Conservation (phyloP, 2,888 invertebrate species). For the Margaritifera margaritifera region DNA sequence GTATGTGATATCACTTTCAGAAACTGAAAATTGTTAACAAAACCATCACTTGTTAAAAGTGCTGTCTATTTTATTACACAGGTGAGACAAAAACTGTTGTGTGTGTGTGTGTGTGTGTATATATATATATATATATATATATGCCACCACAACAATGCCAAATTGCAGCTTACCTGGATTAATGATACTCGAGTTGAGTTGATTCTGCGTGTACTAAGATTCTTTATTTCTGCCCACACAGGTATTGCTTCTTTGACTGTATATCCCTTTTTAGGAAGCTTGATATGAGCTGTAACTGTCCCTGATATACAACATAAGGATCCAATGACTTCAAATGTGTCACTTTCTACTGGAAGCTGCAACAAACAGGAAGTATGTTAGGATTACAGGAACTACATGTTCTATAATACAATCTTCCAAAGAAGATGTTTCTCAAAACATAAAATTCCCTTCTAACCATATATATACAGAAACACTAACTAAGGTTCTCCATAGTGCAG, state of each 20-base stretch:
- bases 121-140: not conserved
- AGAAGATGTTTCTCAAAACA: slow-evolving; percentile 4
- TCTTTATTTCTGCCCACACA: slow-evolving; percentile 65
- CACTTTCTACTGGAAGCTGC: slow-evolving; percentile 64
- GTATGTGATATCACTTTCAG: too few species aligned
- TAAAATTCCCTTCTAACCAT: too few species aligned
- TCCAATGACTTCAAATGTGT: slow-evolving; percentile 65
- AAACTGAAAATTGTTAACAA: too few species aligned
- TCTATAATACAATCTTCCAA: slow-evolving; percentile 40
- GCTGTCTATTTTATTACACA: not conserved
- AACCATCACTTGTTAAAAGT: too few species aligned
- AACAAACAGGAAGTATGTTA: slow-evolving; percentile 3
- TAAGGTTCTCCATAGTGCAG: too few species aligned
- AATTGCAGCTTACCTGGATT: slow-evolving; percentile 53
- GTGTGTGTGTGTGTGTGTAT: not conserved
- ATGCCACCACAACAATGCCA: not conserved
- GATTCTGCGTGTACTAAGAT: slow-evolving; percentile 62
- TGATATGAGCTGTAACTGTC: slow-evolving; percentile 62
- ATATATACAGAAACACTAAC: too few species aligned
- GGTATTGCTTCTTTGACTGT: slow-evolving; percentile 64
- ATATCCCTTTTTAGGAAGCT: slow-evolving; percentile 62
- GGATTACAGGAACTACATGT: slow-evolving; percentile 43
- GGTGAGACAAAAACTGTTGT: not conserved
- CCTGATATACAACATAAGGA: slow-evolving; percentile 67
- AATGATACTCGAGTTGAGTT: slow-evolving; percentile 62